Evolutionary conservation across 2,113 vertebrate genomes (phyloP), one percentile per base, ranked within the genome.

Genomic region (Apistogramma diplotaenia): DNA sequence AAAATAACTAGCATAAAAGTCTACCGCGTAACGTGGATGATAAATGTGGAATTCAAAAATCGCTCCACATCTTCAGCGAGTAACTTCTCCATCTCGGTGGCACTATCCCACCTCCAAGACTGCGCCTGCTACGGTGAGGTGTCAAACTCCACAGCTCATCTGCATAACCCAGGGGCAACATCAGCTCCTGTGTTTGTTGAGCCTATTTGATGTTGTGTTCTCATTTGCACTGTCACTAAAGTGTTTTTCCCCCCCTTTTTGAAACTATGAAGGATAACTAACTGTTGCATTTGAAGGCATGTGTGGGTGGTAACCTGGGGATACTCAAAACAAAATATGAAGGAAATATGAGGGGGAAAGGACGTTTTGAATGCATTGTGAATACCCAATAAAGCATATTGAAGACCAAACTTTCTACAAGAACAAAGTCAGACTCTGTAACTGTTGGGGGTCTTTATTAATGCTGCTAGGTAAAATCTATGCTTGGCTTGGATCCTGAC

Each of bases 191-290:
- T 85, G 79, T 84, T 89, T 78, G 82, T 84, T 86, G 84, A 74
- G 46, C n/a, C 81, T 31, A 13, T 61, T 83, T 78, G 54, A 76
- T 81, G 79, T 89, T 90, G 87, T 70, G 78, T 54, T 85, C 81
- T 90, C 85, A 85, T 91, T 90, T 89, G 58, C 59, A 15, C 77
- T 74, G 71, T 83, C 77, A 71, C 85, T 79, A 87, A 89, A 84
- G 71, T 29, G 75, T 43, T 19, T 74, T 89, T 87, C 73, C 78
- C 2, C 2, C 12, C 65, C 49, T 73, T 74, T 86, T 65, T 46
- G 76, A 76, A 62, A 37, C 74, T 4, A 27, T 60, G 85, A 90
- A 85, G 85, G 87, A 79, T 61, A 57, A 62, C 46, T 74, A 82
- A 87, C 60, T 81, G 75, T 74, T 81, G 78, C 53, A 78, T 87